Evolutionary conservation across 2,888 invertebrate species (phyloP).

Genomic region (Ectemnius lituratus): DNA sequence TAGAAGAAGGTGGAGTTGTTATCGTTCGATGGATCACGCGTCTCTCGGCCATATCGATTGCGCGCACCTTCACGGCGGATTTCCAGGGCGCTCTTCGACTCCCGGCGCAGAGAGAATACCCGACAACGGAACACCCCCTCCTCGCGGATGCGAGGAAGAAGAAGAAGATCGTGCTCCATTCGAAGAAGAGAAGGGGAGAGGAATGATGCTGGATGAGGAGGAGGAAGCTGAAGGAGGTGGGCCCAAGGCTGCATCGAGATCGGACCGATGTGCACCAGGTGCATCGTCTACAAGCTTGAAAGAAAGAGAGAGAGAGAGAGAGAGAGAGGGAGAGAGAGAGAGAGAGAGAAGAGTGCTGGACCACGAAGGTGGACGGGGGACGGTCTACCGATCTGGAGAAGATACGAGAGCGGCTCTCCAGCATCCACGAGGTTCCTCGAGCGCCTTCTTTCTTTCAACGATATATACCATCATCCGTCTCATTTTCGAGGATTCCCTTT

Average conservation of each 20-base stretch:
- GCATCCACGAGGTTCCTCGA: slow-evolving; percentile 24
- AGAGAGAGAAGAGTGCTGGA: slow-evolving; percentile 32
- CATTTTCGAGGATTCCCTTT: neutral
- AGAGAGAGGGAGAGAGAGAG: no score
- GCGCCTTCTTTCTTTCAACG: slow-evolving; percentile 22
- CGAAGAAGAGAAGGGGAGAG: neutral
- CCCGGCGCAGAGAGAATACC: neutral
- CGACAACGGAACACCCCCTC: slow-evolving; percentile 1
- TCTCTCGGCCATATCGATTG: slow-evolving; percentile 45
- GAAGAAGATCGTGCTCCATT: neutral
- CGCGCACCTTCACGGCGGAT: slow-evolving; percentile 54
- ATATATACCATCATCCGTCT: neutral
- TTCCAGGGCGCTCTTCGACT: slow-evolving; percentile 53
- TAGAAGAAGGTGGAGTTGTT: slow-evolving; percentile 14
- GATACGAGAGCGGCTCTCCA: slow-evolving; percentile 58
- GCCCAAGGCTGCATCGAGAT: slow-evolving; percentile 64
- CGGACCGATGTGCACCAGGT: slow-evolving; percentile 70
- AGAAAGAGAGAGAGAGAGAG: no score
- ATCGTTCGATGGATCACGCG: slow-evolving; percentile 38
- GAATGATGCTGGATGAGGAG: neutral
- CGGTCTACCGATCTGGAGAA: slow-evolving; percentile 65
- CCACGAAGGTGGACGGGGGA: slow-evolving; percentile 52
- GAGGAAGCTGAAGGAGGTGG: slow-evolving; percentile 37
- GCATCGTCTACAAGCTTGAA: slow-evolving; percentile 48
- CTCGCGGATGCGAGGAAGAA: slow-evolving; percentile 2